Percentiles rank a stretch among this genome's conserved stretches.
Conservation (phyloP, 2,888 invertebrate genomes). For the Coremacera marginata region DNA sequence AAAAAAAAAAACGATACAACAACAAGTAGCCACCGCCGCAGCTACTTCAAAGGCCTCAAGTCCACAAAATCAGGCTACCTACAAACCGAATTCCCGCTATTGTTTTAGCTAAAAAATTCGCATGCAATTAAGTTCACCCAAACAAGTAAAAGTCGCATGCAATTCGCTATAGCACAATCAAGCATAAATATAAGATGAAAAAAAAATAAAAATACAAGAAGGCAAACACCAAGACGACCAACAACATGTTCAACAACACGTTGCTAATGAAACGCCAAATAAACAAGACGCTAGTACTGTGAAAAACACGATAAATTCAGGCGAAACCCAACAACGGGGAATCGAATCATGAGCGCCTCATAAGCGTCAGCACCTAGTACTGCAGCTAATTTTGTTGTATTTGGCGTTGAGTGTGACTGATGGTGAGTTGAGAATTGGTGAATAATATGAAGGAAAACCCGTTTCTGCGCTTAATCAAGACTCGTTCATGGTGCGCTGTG, state of each 20-base stretch:
- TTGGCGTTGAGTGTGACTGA: background rate
- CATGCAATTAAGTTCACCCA: background rate
- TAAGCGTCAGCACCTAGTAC: background rate
- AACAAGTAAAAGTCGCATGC: conserved; percentile 5
- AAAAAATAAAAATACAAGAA: background rate
- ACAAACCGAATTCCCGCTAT: conserved; percentile 22
- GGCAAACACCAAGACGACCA: background rate
- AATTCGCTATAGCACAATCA: background rate
- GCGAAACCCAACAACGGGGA: background rate
- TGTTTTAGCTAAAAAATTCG: conserved; percentile 12
- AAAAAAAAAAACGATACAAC: background rate
- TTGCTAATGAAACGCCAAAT: conserved; percentile 1
- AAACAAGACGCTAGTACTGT: background rate
- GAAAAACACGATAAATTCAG: conserved; percentile 2
- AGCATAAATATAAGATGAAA: background rate
- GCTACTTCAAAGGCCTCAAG: background rate
- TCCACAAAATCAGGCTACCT: conserved; percentile 4
- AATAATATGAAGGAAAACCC: conserved; percentile 4
- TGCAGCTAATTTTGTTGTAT: conserved; percentile 15
- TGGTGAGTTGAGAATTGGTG: background rate
- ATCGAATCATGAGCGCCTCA: background rate
- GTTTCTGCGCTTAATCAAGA: background rate
- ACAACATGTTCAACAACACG: background rate
- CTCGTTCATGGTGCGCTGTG: background rate
- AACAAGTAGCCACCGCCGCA: no score